Evolutionary conservation across 2,888 invertebrate genomes (phyloP).

Genomic region (Campoplex capitator): DNA sequence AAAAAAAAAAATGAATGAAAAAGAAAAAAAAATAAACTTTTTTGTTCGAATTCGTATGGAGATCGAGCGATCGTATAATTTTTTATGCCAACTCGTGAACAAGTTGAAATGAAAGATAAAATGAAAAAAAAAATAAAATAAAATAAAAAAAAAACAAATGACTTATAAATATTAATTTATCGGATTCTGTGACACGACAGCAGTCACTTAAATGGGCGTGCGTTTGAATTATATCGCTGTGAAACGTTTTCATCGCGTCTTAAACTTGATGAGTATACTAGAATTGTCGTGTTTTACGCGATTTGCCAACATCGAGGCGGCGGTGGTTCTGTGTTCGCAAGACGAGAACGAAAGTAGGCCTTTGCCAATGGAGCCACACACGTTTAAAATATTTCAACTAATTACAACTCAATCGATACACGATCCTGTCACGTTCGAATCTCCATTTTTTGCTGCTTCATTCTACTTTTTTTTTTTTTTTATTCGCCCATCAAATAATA

Average conservation of each 20-base stretch:
- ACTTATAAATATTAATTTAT: background rate
- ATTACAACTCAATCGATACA: conserved; percentile 18
- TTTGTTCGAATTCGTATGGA: background rate
- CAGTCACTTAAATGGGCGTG: conserved; percentile 24
- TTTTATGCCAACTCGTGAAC: background rate
- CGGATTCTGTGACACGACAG: background rate
- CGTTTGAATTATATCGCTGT: background rate
- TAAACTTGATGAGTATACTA: conserved; percentile 16
- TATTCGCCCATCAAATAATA: background rate
- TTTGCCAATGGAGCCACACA: conserved; percentile 33
- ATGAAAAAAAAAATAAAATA: background rate
- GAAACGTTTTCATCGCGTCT: conserved; percentile 12
- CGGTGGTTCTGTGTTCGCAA: background rate
- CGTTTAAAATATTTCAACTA: conserved; percentile 38
- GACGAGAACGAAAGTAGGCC: conserved; percentile 52
- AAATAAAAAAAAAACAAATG: background rate
- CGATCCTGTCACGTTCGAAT: background rate
- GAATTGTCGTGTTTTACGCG: background rate
- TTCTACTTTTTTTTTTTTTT: conserved; percentile 1
- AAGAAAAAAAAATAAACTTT: background rate
- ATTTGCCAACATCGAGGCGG: conserved; percentile 10
- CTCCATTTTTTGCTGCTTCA: background rate
- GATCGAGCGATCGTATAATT: background rate
- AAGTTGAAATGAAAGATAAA: too few relatives aligned
- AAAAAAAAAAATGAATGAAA: background rate